These are phyloP conservation scores for Dendrolimus pini DNA, from an alignment of 2,888 invertebrate species.

Conservation along the genomic window DNA sequence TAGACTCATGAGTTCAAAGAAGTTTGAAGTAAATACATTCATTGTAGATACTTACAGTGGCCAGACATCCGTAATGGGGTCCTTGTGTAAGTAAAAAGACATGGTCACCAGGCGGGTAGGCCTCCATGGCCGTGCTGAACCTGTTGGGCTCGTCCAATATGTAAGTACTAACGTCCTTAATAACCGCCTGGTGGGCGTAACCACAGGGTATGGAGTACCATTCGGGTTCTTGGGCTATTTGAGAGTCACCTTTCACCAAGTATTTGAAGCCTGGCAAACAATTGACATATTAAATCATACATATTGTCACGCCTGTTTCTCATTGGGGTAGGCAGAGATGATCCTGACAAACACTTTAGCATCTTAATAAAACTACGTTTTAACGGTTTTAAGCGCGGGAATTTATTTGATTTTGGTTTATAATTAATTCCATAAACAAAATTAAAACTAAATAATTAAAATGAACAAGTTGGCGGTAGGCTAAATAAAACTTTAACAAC, in stretches of 20 bases:
- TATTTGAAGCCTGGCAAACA: slow-evolving; percentile 52
- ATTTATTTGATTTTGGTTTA: too few species aligned
- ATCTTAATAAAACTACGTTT: too few species aligned
- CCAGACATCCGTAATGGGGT: slow-evolving; percentile 88
- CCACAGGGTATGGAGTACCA: slow-evolving; percentile 80
- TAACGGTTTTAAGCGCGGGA: too few species aligned
- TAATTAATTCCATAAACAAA: too few species aligned
- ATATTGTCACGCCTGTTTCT: too few species aligned
- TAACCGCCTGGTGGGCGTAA: slow-evolving; percentile 83
- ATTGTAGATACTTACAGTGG: slow-evolving; percentile 74
- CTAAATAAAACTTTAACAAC: too few species aligned
- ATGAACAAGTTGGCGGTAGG: too few species aligned
- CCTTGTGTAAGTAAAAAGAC: slow-evolving; percentile 86
- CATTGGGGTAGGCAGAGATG: too few species aligned
- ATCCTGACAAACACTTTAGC: too few species aligned
- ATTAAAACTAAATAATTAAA: too few species aligned
- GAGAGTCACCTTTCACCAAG: slow-evolving; percentile 72
- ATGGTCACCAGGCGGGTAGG: slow-evolving; percentile 80
- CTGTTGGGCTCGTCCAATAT: slow-evolving; percentile 26
- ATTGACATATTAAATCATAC: background rate
- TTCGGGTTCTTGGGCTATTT: slow-evolving; percentile 80
- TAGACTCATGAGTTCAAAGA: too few species aligned
- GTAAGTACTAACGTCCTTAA: slow-evolving; percentile 34
- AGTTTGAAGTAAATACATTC: too few species aligned
- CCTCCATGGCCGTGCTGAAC: slow-evolving; percentile 45